A percentile compares a stretch with the other conserved stretches of the same genome.
These are phyloP conservation scores for Limanda limanda DNA, from an alignment of 2,113 vertebrate genomes.

Conservation along the genomic window DNA sequence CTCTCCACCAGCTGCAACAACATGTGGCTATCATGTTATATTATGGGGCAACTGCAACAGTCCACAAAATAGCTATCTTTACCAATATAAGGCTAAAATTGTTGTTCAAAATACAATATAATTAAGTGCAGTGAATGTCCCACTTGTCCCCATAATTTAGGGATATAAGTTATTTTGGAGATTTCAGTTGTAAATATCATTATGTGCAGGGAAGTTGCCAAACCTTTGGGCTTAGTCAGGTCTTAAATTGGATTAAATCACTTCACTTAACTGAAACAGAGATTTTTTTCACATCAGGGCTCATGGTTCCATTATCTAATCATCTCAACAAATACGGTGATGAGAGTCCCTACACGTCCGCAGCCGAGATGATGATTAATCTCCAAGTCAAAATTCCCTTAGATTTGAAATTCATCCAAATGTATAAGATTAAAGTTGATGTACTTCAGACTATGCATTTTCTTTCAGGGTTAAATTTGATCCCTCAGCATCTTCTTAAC, in stretches of 20 bases:
- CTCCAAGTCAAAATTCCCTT: not conserved
- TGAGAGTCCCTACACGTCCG: constrained; percentile 4
- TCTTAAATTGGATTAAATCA: constrained; percentile 51
- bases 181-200: not conserved
- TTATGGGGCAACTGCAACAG: too few relatives aligned
- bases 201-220: constrained; percentile 25
- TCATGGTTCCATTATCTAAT: constrained; percentile 32
- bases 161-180: not conserved
- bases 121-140: constrained; percentile 14
- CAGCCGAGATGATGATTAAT: not conserved
- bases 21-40: too few relatives aligned
- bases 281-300: constrained; percentile 22
- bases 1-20: too few relatives aligned
- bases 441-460: too few relatives aligned
- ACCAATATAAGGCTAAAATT: too few relatives aligned
- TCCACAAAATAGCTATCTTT: too few relatives aligned
- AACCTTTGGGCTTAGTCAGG: constrained; percentile 32
- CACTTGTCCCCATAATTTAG: constrained; percentile 10
- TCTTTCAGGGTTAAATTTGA: not conserved
- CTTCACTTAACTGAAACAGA: constrained; percentile 47
- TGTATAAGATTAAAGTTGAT: too few relatives aligned
- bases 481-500: not conserved
- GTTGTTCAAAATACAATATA: not conserved
- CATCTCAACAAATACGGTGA: not conserved
- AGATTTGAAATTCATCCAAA: too few relatives aligned